These are phyloP conservation scores for Pseudorhiza aurosa DNA, from an alignment of 30 jellyfish, hydroid and myxozoan species.

Conservation along the genomic window DNA sequence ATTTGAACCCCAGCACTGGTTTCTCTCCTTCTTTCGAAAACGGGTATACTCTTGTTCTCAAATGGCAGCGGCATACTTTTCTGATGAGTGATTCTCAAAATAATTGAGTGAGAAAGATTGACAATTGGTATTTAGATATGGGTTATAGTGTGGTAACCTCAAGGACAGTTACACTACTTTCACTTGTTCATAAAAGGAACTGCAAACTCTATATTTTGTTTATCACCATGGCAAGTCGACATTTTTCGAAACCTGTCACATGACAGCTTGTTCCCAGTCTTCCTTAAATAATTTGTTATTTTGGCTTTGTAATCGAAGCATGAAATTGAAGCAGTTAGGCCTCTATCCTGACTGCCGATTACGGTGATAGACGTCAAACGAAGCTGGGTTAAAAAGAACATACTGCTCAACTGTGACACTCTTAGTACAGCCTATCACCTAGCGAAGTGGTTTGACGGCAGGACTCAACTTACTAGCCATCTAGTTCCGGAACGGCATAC, in stretches of 20 bases:
- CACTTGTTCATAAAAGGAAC: no score
- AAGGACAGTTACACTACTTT: no score
- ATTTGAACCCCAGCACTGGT: no score
- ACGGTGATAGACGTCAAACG: neutral
- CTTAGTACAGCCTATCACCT: neutral
- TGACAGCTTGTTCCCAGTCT: constrained; percentile 32
- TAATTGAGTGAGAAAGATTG: no score
- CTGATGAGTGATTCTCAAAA: no score
- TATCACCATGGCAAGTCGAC: constrained; percentile 26
- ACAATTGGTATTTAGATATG: no score
- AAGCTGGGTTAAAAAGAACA: neutral
- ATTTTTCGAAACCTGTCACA: constrained; percentile 6
- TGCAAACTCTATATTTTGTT: neutral
- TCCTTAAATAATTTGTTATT: constrained; percentile 14
- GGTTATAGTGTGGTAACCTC: no score
- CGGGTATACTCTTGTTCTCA: no score
- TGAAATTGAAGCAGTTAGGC: constrained; percentile 32
- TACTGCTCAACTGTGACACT: neutral
- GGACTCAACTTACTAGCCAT: neutral
- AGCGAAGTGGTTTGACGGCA: neutral
- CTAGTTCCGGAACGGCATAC: neutral
- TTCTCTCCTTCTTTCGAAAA: no score
- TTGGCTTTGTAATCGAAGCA: constrained; percentile 45
- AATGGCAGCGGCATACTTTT: no score
- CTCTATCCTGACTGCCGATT: neutral